Evolutionary conservation across 2,888 invertebrate species (phyloP).

Genomic region (Pharmacophagus antenor): DNA sequence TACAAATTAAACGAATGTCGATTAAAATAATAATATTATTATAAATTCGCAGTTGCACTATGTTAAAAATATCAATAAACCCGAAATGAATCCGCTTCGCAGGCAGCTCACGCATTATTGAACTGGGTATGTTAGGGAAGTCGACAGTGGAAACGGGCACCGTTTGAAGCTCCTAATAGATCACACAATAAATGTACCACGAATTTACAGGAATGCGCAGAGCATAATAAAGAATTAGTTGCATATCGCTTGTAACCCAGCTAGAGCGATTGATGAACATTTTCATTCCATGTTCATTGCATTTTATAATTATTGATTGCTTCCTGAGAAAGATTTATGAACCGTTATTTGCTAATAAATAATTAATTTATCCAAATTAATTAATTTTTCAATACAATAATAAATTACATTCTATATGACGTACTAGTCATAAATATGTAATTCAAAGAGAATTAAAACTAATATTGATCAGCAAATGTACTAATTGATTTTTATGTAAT

Average conservation of each 20-base stretch:
- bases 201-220: conserved; percentile 1
- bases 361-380: too few species aligned
- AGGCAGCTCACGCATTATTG: conserved; percentile 18
- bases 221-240: conserved; percentile 20
- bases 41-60: conserved; percentile 4
- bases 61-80: conserved; percentile 4
- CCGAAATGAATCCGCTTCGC: conserved; percentile 14
- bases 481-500: too few species aligned
- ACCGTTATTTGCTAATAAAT: too few species aligned
- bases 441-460: too few species aligned
- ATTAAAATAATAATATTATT: neutral
- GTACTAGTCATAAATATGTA: too few species aligned
- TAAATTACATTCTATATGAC: too few species aligned
- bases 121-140: conserved; percentile 12
- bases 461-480: too few species aligned
- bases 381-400: too few species aligned
- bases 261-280: too few species aligned
- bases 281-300: too few species aligned
- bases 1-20: neutral
- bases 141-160: conserved; percentile 19
- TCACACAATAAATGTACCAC: conserved; percentile 21
- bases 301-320: too few species aligned
- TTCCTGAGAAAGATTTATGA: too few species aligned
- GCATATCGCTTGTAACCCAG: conserved; percentile 8
- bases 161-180: conserved; percentile 22